phyloP scores from a whole-genome alignment of 2,113 vertebrate genomes.

The Scortum barcoo region DNA sequence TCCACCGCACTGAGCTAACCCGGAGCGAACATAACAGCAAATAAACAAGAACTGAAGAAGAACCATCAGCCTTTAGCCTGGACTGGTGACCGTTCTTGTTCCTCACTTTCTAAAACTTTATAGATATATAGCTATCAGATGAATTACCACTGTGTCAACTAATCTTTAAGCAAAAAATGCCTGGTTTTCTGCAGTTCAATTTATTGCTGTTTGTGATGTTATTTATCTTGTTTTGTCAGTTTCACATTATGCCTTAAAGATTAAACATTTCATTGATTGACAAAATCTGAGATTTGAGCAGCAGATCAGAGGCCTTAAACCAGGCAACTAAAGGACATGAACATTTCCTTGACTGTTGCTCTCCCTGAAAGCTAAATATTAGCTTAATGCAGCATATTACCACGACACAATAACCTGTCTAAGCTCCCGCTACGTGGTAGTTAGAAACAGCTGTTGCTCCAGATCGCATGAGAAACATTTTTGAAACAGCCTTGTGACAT shows the following conservation, averaged over 20 bases:
- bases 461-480: slow-evolving; percentile 1
- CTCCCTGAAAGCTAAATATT: not conserved
- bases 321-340: not conserved
- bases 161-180: not conserved
- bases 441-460: not conserved
- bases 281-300: not conserved
- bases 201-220: not conserved
- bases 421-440: not conserved
- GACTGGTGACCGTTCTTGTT: not conserved
- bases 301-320: not conserved
- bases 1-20: too few species aligned
- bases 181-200: not conserved
- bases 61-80: not conserved
- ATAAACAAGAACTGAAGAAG: too few species aligned
- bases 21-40: too few species aligned
- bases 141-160: not conserved
- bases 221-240: not conserved
- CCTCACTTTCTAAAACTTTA: not conserved
- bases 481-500: slow-evolving; percentile 22
- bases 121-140: not conserved
- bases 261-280: not conserved
- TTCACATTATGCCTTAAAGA: not conserved
- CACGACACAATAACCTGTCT: not conserved
- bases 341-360: not conserved
- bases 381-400: not conserved